Evolutionary conservation across 1,140 invertebrate species (phyloP).

Genomic region (Drosophila repleta): DNA sequence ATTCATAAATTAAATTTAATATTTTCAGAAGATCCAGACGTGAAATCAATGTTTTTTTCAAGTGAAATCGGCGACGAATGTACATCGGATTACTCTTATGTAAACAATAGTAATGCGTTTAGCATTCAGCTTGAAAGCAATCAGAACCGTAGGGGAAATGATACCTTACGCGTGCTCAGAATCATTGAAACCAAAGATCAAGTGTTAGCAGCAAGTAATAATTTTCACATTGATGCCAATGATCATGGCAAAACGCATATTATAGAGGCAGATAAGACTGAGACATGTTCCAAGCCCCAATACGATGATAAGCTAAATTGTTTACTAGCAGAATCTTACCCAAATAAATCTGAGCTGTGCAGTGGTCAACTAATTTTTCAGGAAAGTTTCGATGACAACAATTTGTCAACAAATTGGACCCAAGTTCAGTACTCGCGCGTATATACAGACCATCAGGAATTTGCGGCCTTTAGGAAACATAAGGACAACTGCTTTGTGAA

Average conservation of each 20-base stretch:
- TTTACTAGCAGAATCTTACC: neutral
- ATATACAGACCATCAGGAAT: constrained; percentile 2
- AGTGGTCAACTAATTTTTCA: constrained; percentile 31
- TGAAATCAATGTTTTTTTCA: constrained; percentile 24
- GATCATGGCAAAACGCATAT: neutral
- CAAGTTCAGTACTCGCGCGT: neutral
- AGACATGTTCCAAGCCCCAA: too few species aligned
- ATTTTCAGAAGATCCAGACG: constrained; percentile 12
- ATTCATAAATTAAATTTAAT: neutral
- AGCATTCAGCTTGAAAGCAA: neutral
- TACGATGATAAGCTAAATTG: neutral
- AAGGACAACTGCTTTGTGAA: constrained; percentile 12
- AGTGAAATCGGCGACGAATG: neutral
- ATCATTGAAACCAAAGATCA: constrained; percentile 7
- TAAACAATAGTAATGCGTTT: neutral
- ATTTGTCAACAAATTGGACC: constrained; percentile 10
- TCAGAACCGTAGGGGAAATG: neutral
- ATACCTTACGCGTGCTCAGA: constrained; percentile 3
- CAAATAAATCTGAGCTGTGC: neutral
- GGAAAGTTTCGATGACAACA: constrained; percentile 28
- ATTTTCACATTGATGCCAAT: constrained; percentile 7
- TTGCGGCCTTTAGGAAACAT: constrained; percentile 18
- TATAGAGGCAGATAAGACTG: neutral
- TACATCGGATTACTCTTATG: neutral
- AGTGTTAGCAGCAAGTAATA: neutral